Evolutionary conservation across 2,113 vertebrate genomes (phyloP), one percentile per base, ranked within the genome.

Genomic region (Canis aureus): DNA sequence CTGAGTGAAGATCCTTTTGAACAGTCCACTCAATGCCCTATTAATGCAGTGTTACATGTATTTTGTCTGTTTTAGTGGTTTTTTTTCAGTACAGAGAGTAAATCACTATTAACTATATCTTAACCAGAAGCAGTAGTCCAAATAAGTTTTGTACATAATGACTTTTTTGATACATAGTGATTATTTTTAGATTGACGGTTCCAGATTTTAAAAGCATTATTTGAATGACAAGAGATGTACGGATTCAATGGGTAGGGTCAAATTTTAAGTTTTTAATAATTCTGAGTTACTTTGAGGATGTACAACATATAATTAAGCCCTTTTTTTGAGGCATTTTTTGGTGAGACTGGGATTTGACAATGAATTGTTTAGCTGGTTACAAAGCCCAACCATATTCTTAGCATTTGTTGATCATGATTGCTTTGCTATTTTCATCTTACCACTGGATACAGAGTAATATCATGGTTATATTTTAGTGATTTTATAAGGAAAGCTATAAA

Each of bases 251-350:
- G 32, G 11, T 69, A 64, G 9, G 32, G 27, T 83, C 16, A 93
- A 85, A 84, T 15, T 85, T 95, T 93, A 88, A 88, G 8, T 51
- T 95, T 92, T 94, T 64, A 94, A 88, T 64, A 96, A 76, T 78
- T 81, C 11, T 93, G 29, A 93, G 62, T 94, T 87, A 88, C 32
- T 94, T 86, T 94, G 12, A 90, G 73, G 29, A 82, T 27, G 4
- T 1, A 20, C 17, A 76, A 15, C 25, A 82, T 76, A 86, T 4
- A 86, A 86, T 60, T 60, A 59, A 0, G 15, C 71, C 1, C 29
- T 89, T 66, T 55, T 55, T 51, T 51, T 60, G 19, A 38, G 19
- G 57, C 22, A 8, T 51, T 55, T 11, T 82, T 84, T 82, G n/a
- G 29, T 55, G 69, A 83, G 49, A 59, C 0, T 8, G 0, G 16